Conservation (phyloP, 2,888 invertebrate species). For the Scrobipalpa costella region DNA sequence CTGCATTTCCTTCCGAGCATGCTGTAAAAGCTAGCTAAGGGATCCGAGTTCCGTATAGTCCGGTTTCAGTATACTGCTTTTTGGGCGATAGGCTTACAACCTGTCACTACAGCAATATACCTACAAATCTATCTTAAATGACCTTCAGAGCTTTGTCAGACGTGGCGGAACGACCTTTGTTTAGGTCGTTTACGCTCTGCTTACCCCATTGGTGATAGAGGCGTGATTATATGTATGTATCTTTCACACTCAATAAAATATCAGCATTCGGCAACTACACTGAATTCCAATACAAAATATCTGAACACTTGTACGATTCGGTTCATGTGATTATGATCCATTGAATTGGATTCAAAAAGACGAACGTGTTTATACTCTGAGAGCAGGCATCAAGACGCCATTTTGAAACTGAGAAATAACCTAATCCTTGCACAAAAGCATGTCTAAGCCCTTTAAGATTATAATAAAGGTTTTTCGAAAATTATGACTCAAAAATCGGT, state of each 20-base stretch:
- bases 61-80: too few species aligned
- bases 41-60: too few species aligned
- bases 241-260: not conserved
- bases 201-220: not conserved
- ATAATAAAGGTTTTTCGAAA: conserved; percentile 9
- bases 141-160: too few species aligned
- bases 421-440: conserved; percentile 47
- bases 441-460: conserved; percentile 19
- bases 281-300: not conserved
- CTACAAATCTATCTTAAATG: too few species aligned
- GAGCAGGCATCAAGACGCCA: conserved; percentile 65
- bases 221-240: not conserved
- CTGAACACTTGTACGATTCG: conserved; percentile 11
- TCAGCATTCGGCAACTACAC: not conserved
- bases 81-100: too few species aligned
- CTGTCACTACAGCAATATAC: too few species aligned
- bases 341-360: conserved; percentile 8
- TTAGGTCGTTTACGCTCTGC: too few species aligned
- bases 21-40: too few species aligned
- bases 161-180: too few species aligned
- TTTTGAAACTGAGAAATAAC: conserved; percentile 32
- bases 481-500: conserved; percentile 44
- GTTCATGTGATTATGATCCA: conserved; percentile 8
- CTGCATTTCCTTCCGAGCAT: too few species aligned
- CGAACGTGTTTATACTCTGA: conserved; percentile 64